phyloP scores from a whole-genome alignment of 2,797 vertebrate genomes.

The Mareca strepera region DNA sequence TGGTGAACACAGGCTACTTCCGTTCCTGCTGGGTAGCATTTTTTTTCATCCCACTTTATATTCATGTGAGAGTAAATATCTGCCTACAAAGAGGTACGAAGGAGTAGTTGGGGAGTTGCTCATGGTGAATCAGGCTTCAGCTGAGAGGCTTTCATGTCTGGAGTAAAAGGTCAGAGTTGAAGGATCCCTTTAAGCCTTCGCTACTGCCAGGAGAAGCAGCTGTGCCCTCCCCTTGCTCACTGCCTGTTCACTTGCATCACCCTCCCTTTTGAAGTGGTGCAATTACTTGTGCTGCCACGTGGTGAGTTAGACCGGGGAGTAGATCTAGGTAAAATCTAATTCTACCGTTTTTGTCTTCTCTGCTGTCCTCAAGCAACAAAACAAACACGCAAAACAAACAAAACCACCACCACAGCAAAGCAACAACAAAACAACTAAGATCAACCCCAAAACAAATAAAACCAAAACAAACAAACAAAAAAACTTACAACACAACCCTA shows the following conservation, averaged over 20 bases:
- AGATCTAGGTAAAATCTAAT: neutral
- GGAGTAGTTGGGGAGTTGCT: neutral
- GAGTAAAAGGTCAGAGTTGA: neutral
- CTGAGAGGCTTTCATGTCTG: neutral
- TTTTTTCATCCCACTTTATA: neutral
- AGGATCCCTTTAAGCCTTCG: neutral
- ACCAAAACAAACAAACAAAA: neutral
- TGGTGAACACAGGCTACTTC: neutral
- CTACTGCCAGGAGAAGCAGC: neutral
- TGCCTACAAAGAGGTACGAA: neutral
- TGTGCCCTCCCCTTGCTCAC: neutral
- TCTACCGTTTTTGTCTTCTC: neutral
- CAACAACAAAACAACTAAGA: accelerated
- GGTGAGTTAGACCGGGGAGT: neutral
- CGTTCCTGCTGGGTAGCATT: neutral
- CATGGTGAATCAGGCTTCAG: neutral
- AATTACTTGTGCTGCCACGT: neutral
- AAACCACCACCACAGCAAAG: neutral
- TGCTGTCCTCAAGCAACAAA: neutral
- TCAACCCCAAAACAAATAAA: neutral
- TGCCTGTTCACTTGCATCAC: neutral
- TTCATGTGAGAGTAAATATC: neutral
- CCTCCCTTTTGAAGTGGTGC: neutral
- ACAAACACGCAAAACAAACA: neutral
- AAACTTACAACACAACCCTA: accelerated